These are phyloP conservation scores for Sesia apiformis DNA, from an alignment of 2,888 invertebrate species.

Conservation along the genomic window DNA sequence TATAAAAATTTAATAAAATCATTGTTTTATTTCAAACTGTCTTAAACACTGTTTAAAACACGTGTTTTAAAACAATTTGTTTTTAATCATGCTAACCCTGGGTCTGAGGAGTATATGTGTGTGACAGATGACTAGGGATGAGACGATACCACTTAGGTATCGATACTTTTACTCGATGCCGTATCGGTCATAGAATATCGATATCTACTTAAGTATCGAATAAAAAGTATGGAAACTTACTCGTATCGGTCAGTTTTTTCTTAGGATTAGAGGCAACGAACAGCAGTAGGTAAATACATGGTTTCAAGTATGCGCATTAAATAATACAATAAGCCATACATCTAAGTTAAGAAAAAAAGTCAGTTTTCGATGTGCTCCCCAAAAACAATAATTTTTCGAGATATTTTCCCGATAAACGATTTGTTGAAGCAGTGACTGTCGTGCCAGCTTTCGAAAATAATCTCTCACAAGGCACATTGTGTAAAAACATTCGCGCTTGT, in stretches of 20 bases:
- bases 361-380: conserved; percentile 2
- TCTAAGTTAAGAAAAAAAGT: neutral
- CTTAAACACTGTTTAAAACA: too few relatives aligned
- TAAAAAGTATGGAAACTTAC: neutral
- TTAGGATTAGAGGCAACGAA: neutral
- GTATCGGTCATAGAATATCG: neutral
- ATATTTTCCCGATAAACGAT: conserved; percentile 6
- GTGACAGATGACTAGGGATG: too few relatives aligned
- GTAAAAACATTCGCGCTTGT: conserved; percentile 14
- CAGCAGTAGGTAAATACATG: neutral
- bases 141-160: neutral
- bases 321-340: neutral
- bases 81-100: too few relatives aligned
- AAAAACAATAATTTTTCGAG: conserved; percentile 2
- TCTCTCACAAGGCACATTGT: conserved; percentile 3
- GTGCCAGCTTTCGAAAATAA: conserved; percentile 7
- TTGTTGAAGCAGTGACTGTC: conserved; percentile 6
- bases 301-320: neutral
- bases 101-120: too few relatives aligned
- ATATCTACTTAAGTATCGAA: neutral
- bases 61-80: too few relatives aligned
- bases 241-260: neutral
- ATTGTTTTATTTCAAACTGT: too few relatives aligned
- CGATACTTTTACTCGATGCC: neutral
- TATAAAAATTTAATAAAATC: too few relatives aligned